Evolutionary conservation across 2,113 vertebrate genomes (phyloP), one percentile per base, ranked within the genome.

Genomic region (Crocuta crocuta): DNA sequence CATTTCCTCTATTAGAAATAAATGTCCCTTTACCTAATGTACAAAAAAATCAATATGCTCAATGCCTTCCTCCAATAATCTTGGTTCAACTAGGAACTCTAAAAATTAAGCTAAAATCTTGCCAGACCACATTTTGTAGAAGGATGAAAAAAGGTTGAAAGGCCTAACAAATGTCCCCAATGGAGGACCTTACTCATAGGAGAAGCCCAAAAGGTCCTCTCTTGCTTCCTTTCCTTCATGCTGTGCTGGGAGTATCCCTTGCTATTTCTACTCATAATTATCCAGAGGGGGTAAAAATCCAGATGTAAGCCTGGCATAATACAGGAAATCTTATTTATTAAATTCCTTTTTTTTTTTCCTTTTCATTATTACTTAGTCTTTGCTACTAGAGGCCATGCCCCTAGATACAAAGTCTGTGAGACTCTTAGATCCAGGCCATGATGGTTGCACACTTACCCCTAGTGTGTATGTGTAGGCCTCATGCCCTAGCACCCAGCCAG

Each of bases 1-100:
- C 92, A 98, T 95, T 95, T 98, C 97, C 97, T 97, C 97, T 98
- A 92, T 98, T 48, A 96, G 95, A 97, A 98, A 95, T 96, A 97
- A 98, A 95, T 87, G 97, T 81, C 35, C 33, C 71, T 97, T 93
- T 97, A 98, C 94, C 95, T 98, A 98, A 96, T 94, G 93, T 83
- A 97, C 9, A 50, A 86, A 58, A 97, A 96, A 95, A 97, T 96
- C 94, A 98, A 98, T 98, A 98, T 61, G 39, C 90, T 92, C 50
- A 97, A 97, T 63, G 96, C 55, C 35, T 98, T 80, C 78, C 82
- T 95, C 94, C 80, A 88, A 95, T 96, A 94, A 94, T 94, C 66
- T 94, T 98, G 97, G 97, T 92, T 90, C 63, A 80, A 93, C 55
- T n/a, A 88, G 65, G 70, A 94, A 95, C 65, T 98, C 89, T 91